These are phyloP conservation scores for Cheilosia scutellata DNA, from an alignment of 2,888 invertebrate genomes.

Conservation along the genomic window DNA sequence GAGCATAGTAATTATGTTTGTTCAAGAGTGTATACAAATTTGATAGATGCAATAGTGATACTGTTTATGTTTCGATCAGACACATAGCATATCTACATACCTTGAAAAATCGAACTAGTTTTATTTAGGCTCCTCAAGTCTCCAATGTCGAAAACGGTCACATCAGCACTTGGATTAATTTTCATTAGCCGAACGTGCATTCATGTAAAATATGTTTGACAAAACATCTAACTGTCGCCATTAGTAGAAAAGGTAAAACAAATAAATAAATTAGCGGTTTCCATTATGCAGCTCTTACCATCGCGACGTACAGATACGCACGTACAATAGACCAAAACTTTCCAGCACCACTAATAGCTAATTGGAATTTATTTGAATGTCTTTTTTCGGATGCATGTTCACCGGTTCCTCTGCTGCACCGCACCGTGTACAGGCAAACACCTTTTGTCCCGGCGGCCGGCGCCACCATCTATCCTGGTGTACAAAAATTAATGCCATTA, in stretches of 20 bases:
- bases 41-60: too few relatives aligned
- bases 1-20: too few relatives aligned
- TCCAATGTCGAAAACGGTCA: not conserved
- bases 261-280: conserved; percentile 31
- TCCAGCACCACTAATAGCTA: conserved; percentile 34
- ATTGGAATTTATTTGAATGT: conserved; percentile 60
- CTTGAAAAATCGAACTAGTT: too few relatives aligned
- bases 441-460: conserved; percentile 42
- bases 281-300: not conserved
- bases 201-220: conserved; percentile 1
- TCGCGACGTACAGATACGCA: not conserved
- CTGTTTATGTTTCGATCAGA: too few relatives aligned
- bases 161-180: not conserved
- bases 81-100: too few relatives aligned
- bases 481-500: conserved; percentile 71
- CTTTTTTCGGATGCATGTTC: conserved; percentile 51
- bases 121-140: not conserved
- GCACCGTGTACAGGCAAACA: not conserved
- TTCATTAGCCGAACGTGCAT: not conserved
- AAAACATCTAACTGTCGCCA: conserved; percentile 9
- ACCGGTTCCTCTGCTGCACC: conserved; percentile 11
- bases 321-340: conserved; percentile 45
- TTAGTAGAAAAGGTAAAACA: conserved; percentile 15
- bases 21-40: too few relatives aligned
- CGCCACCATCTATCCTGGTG: conserved; percentile 63